These are phyloP conservation scores for Thunnus albacares DNA, from an alignment of 2,797 vertebrate genomes.

Conservation along the genomic window DNA sequence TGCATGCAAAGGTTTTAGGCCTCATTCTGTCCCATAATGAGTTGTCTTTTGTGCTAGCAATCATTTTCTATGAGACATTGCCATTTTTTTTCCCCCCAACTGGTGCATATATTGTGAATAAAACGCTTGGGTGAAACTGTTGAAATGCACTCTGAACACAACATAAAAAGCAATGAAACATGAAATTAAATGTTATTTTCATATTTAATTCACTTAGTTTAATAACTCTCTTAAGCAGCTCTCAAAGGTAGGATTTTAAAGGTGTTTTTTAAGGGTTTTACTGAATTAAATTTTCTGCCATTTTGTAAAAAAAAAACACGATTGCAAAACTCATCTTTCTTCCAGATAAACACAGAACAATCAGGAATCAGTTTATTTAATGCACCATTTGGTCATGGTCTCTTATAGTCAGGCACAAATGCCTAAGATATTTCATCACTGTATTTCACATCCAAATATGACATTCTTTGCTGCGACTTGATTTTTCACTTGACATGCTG, in stretches of 20 bases:
- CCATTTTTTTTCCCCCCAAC: not conserved
- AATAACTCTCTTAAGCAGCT: constrained; percentile 11
- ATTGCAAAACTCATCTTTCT: not conserved
- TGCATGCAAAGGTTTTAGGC: constrained; percentile 28
- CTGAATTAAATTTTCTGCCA: not conserved
- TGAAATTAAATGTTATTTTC: constrained; percentile 25
- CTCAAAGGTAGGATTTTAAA: not conserved
- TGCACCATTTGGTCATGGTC: not conserved
- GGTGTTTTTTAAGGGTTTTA: not conserved
- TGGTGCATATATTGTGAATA: constrained; percentile 8
- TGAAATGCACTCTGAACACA: constrained; percentile 12
- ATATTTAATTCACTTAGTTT: constrained; percentile 15
- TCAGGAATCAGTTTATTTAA: not conserved
- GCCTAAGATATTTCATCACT: not conserved
- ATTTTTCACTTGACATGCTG: constrained; percentile 4
- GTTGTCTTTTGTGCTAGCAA: constrained; percentile 27
- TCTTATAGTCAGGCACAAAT: not conserved
- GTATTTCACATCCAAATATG: constrained; percentile 20
- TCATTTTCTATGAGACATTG: constrained; percentile 15
- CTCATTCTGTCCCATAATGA: constrained; percentile 45
- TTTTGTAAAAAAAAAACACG: not conserved
- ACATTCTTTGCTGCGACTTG: not conserved
- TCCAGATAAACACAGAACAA: not conserved
- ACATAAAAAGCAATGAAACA: constrained; percentile 21
- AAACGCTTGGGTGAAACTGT: not conserved